These are phyloP conservation scores for Xestia c-nigrum DNA, from an alignment of 2,888 invertebrate species.

Conservation along the genomic window DNA sequence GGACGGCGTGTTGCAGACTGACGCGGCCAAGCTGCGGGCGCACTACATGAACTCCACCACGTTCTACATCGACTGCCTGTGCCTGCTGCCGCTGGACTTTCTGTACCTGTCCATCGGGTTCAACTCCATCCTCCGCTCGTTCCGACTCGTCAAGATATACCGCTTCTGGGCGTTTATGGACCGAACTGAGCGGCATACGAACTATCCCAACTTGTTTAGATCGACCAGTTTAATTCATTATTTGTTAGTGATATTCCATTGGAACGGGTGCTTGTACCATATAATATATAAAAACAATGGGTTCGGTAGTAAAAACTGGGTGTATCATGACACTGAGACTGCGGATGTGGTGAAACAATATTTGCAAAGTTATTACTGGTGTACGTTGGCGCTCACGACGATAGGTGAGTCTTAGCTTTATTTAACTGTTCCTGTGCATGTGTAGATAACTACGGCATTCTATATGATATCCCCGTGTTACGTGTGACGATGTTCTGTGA, in stretches of 20 bases:
- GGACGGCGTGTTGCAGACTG: conserved; percentile 99
- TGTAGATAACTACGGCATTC: conserved; percentile 18
- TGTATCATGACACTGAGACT: conserved; percentile 96
- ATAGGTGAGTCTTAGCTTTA: conserved; percentile 92
- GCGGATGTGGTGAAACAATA: conserved; percentile 98
- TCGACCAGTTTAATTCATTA: conserved; percentile 98
- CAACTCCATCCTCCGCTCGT: conserved; percentile 98
- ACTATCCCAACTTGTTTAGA: conserved; percentile 99
- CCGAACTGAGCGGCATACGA: conserved; percentile 99
- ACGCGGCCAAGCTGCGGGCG: conserved; percentile 97
- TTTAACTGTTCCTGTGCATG: conserved; percentile 25
- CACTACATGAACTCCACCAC: conserved; percentile 99
- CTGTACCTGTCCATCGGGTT: conserved; percentile 99
- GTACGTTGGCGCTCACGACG: conserved; percentile 98
- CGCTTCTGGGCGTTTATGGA: conserved; percentile 99
- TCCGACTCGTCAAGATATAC: conserved; percentile 99
- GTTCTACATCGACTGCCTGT: conserved; percentile 99
- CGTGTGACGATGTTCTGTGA: conserved; percentile 20
- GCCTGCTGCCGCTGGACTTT: conserved; percentile 99
- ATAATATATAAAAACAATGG: conserved; percentile 98
- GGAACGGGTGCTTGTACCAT: conserved; percentile 99
- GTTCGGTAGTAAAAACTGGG: conserved; percentile 98
- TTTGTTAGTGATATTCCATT: conserved; percentile 99
- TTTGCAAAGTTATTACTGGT: conserved; percentile 99
- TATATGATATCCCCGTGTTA: conserved; percentile 7